Conservation (phyloP, 1,140 invertebrate species). For the Ceratosolen solmsi region DNA sequence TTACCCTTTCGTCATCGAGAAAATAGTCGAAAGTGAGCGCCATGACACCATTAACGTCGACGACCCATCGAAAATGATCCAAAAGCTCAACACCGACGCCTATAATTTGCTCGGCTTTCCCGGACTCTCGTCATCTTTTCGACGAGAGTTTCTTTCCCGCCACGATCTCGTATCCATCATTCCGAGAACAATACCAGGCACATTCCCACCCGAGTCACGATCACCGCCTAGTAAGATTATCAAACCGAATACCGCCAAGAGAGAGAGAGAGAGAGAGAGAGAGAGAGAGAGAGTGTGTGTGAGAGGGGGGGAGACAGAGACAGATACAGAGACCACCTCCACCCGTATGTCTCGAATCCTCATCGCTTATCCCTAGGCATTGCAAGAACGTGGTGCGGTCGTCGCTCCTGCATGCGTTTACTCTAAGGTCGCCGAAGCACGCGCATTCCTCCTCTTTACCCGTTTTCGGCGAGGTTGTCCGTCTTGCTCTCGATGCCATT, state of each 20-base stretch:
- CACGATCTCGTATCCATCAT: background rate
- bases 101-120: constrained; percentile 19
- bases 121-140: background rate
- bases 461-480: background rate
- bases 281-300: background rate
- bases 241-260: background rate
- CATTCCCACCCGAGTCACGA: constrained; percentile 2
- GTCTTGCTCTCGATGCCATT: background rate
- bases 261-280: background rate
- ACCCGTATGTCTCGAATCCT: background rate
- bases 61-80: no score
- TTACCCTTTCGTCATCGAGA: background rate
- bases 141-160: background rate
- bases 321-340: background rate
- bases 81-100: no score
- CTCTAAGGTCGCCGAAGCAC: background rate
- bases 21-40: background rate
- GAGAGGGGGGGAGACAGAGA: background rate
- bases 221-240: no score
- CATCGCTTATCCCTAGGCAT: background rate
- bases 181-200: constrained; percentile 16
- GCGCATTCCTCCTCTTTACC: background rate
- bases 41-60: background rate
- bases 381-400: background rate
- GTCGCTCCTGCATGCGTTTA: background rate